Evolutionary conservation across 2,113 vertebrate species (phyloP), one percentile per base, ranked within the genome.

Genomic region (Etheostoma spectabile): DNA sequence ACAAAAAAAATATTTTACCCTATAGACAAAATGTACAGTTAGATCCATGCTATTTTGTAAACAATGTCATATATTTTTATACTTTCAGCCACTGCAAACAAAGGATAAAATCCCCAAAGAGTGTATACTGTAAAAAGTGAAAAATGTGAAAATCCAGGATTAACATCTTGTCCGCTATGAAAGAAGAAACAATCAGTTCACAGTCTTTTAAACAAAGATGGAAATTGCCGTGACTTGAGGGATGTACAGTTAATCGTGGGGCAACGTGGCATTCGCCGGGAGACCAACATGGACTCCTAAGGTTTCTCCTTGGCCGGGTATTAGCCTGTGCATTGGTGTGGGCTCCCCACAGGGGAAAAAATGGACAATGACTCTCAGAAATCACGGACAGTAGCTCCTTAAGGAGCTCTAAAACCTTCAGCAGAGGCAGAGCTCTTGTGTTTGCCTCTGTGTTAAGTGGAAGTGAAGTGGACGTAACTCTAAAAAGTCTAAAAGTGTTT

Each of bases 51-150:
- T 87, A 89, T 94, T 94, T 94, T 92, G 85, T 90, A 87, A 90
- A 74, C 77, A 80, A 67, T 88, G 59, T 93, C 8, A 72, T 93
- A 87, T 95, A 93, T 95, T 95, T 95, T 94, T 95, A 83, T 94
- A 94, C 83, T 80, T 82, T 78, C 55, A 45, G 51, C 38, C 60
- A 76, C 69, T 88, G 73, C 77, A 64, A 42, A 83, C 59, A 45
- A 8, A 51, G 12, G 22, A 59, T 27, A 21, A 27, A 79, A 53
- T 30, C 75, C 63, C 24, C 22, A 69, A 74, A 66, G 63, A 38
- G 51, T 78, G 72, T 38, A 16, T 72, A 61, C 79, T 14, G 60
- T 83, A 22, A 52, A 82, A 27, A 7, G n/a, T 19, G 14, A 53
- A 27, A 19, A 64, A 16, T 48, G 35, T 68, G 24, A 72, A 79